Evolutionary conservation across 2,888 invertebrate genomes (phyloP).

Genomic region (Blastobasis lacticolella): DNA sequence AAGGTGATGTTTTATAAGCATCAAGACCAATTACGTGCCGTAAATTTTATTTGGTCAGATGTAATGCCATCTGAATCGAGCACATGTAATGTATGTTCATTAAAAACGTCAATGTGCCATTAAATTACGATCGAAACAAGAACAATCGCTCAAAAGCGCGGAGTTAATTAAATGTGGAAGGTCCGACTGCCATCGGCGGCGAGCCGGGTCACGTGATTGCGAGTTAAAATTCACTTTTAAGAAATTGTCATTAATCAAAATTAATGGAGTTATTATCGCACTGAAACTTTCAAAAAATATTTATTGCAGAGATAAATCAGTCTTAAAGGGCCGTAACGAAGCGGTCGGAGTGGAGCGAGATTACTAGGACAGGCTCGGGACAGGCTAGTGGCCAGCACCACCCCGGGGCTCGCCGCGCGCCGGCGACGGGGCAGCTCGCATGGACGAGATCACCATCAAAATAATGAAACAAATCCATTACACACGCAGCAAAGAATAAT

Average conservation of each 20-base stretch:
- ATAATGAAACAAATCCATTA: no score
- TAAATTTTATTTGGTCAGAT: constrained; percentile 8
- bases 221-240: constrained; percentile 66
- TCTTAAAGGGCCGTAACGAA: constrained; percentile 67
- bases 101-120: constrained; percentile 26
- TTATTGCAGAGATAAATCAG: constrained; percentile 69
- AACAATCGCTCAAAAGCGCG: constrained; percentile 51
- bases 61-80: constrained; percentile 5
- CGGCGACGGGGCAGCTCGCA: no score
- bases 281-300: constrained; percentile 71
- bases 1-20: no score
- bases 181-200: constrained; percentile 40
- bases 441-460: no score
- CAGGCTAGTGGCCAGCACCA: no score
- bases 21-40: constrained; percentile 1
- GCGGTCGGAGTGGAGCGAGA: constrained; percentile 37
- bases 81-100: constrained; percentile 20
- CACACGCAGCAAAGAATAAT: no score
- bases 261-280: constrained; percentile 75
- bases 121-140: constrained; percentile 44
- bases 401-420: no score
- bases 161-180: constrained; percentile 56
- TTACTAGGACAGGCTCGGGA: constrained; percentile 57
- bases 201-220: constrained; percentile 39
- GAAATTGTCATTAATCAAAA: constrained; percentile 73